These are phyloP conservation scores for Mayetiola destructor DNA, from an alignment of 2,888 invertebrate species.

Conservation along the genomic window DNA sequence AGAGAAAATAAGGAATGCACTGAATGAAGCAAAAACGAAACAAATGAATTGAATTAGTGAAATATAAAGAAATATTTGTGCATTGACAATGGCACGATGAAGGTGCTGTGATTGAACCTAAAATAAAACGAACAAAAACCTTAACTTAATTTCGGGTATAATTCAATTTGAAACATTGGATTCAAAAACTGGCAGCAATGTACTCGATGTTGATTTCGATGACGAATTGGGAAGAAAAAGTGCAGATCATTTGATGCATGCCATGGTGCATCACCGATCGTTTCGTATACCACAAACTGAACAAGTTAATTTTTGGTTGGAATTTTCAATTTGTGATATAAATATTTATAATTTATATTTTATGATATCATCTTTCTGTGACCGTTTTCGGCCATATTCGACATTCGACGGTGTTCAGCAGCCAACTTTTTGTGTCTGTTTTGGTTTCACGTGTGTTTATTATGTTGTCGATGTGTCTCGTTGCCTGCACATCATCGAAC, in stretches of 20 bases:
- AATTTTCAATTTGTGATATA: constrained; percentile 11
- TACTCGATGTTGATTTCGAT: constrained; percentile 3
- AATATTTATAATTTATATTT: constrained; percentile 11
- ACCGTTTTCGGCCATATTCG: background rate
- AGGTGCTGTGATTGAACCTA: background rate
- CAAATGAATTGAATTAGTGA: no score
- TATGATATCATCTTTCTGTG: background rate
- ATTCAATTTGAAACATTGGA: constrained; percentile 6
- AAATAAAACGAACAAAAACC: constrained; percentile 6
- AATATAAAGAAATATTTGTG: background rate
- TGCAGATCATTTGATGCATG: no score
- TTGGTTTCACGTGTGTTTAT: background rate
- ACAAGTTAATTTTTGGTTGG: constrained; percentile 11
- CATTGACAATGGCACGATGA: constrained; percentile 2
- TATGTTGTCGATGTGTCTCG: constrained; percentile 5
- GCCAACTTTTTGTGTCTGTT: background rate
- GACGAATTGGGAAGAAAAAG: no score
- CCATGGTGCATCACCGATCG: no score
- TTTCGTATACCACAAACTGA: no score
- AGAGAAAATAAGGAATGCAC: no score
- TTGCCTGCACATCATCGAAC: background rate
- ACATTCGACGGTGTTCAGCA: background rate
- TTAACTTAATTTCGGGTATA: constrained; percentile 11
- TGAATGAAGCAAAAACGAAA: no score
- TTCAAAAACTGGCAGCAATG: background rate